Percentiles rank a stretch among this genome's conserved stretches.
phyloP scores from a whole-genome alignment of 2,113 vertebrate species.

The Cromileptes altivelis region DNA sequence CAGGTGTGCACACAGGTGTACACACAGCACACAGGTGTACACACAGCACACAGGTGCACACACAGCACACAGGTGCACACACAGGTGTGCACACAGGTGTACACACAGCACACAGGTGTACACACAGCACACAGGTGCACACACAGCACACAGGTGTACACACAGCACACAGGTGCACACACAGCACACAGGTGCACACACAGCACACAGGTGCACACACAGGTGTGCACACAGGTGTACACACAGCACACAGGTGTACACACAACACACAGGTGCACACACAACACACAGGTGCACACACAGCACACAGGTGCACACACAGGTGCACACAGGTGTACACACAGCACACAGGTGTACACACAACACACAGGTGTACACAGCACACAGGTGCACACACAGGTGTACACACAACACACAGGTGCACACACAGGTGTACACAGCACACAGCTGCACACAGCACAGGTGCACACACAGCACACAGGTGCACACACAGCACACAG shows the following conservation, averaged over 20 bases:
- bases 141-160: slow-evolving; percentile 8
- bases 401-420: slow-evolving; percentile 15
- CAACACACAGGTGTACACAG: neutral
- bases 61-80: neutral
- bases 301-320: slow-evolving; percentile 8
- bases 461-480: slow-evolving; percentile 15
- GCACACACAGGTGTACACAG: no score
- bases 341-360: neutral
- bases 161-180: no score
- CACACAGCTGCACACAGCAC: neutral
- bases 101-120: neutral
- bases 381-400: no score
- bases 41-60: neutral
- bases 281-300: neutral
- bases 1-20: no score
- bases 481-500: neutral
- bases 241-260: slow-evolving; percentile 10
- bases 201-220: neutral
- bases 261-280: no score
- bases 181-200: neutral
- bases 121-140: neutral
- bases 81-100: slow-evolving; percentile 6
- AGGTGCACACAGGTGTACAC: no score
- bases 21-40: neutral
- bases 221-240: slow-evolving; percentile 7